Evolutionary conservation across 2,888 invertebrate species (phyloP).

Genomic region (Uloborus plumipes): DNA sequence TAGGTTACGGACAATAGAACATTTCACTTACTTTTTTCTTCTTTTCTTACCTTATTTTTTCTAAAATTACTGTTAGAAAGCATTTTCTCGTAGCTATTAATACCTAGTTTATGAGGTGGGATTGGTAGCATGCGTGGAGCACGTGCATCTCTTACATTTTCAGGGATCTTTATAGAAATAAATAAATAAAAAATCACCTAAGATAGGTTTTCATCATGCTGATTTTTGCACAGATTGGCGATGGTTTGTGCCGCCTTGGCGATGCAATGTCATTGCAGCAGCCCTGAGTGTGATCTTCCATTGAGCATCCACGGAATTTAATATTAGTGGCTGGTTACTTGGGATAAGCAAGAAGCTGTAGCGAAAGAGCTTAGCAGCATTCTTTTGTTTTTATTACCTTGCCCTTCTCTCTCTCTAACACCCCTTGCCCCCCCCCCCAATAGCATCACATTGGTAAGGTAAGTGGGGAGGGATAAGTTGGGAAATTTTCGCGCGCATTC

Average conservation of each 20-base stretch:
- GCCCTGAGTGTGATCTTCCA: constrained; percentile 44
- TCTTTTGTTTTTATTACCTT: constrained; percentile 65
- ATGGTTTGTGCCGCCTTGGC: constrained; percentile 39
- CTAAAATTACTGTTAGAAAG: too few relatives aligned
- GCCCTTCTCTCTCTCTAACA: constrained; percentile 7
- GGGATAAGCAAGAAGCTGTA: constrained; percentile 58
- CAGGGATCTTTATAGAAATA: too few relatives aligned
- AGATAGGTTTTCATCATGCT: too few relatives aligned
- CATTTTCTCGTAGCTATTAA: too few relatives aligned
- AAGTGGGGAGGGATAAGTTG: constrained; percentile 6
- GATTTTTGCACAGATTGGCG: constrained; percentile 26
- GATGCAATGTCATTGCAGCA: constrained; percentile 39
- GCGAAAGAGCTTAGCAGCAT: constrained; percentile 46
- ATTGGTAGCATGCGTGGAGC: too few relatives aligned
- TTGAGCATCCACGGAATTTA: constrained; percentile 63
- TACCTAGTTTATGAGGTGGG: too few relatives aligned
- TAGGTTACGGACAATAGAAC: too few relatives aligned
- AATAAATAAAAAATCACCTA: too few relatives aligned
- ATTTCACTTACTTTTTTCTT: too few relatives aligned
- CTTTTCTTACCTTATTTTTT: too few relatives aligned
- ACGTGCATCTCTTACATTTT: too few relatives aligned
- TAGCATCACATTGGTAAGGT: constrained; percentile 17
- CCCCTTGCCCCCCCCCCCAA: constrained; percentile 10
- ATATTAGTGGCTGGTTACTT: constrained; percentile 65
- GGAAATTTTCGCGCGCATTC: constrained; percentile 58